Base-by-base conservation (phyloP, 2,113 vertebrate species). In the Psephotus haematonotus region DNA sequence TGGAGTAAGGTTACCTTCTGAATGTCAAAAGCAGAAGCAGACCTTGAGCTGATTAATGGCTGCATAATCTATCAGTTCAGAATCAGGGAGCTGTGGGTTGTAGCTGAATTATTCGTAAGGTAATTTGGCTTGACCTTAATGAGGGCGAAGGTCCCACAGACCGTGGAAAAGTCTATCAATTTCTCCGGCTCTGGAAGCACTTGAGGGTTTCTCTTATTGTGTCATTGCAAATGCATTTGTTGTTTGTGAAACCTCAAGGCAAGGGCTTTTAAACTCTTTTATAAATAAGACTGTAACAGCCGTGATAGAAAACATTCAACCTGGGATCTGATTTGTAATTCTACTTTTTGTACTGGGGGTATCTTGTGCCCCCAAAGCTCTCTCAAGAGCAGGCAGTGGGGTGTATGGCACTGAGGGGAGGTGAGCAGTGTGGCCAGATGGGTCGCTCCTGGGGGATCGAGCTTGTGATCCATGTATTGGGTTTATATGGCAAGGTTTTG, bases 61-160 rank as follows among this genome's bases (percentile, higher is more conserved):
- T 83, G 75, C 82, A 77, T 93, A 96, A 97, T 95, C 80, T 81
- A 50, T 81, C 85, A 94, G 64, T 37, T 94, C 75, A 82, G 88
- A 97, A 85, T 65, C 41, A 65, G 80, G 68, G 79, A 88, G 74
- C 37, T 91, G 55, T 3, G 6, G 57, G 55, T 90, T 84, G 63
- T 82, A 86, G 65, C 49, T 92, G 83, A 97, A 92, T 96, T 95
- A 92, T 95, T 96, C 87, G 82, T 88, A 76, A 96, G 60, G 80
- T 90, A 93, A 96, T 97, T 95, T 95, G 83, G 63, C 35, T 93
- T 93, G 87, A 93, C 85, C 74, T 93, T 97, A 97, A 91, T 70
- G 91, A 95, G 83, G 49, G 77, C 43, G 67, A 49, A 91, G 81
- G 65, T 96, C 85, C 60, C 57, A 46, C 47, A 87, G 92, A 78